Percentiles rank a stretch among this genome's conserved stretches.
These are phyloP conservation scores for Drosophila baimaii DNA, from an alignment of 1,140 invertebrate genomes.

Conservation along the genomic window DNA sequence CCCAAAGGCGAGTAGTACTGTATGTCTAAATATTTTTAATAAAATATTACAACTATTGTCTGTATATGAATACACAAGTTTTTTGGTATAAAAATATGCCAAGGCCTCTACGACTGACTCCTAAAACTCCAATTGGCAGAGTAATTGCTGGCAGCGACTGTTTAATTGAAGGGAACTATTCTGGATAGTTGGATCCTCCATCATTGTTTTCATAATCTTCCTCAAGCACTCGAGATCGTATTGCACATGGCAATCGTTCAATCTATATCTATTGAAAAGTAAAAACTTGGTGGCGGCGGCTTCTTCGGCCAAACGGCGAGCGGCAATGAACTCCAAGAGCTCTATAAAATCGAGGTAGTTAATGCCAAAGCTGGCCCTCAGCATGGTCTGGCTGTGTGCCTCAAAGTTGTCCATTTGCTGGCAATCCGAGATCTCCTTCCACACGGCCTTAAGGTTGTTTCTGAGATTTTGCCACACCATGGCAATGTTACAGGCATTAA, in stretches of 20 bases:
- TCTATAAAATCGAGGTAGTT: constrained; percentile 90
- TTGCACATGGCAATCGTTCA: constrained; percentile 66
- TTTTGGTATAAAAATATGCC: constrained; percentile 77
- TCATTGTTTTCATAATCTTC: constrained; percentile 43
- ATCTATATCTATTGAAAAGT: constrained; percentile 68
- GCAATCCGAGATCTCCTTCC: constrained; percentile 92
- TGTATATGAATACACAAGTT: constrained; percentile 76
- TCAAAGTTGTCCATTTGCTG: constrained; percentile 89
- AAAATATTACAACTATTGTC: constrained; percentile 58
- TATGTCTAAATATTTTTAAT: constrained; percentile 43
- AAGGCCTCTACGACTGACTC: constrained; percentile 15
- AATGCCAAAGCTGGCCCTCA: constrained; percentile 93
- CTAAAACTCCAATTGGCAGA: constrained; percentile 25
- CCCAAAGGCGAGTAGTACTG: too few relatives aligned
- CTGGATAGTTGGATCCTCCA: constrained; percentile 53
- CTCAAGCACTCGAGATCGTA: constrained; percentile 65
- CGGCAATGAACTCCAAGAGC: constrained; percentile 88
- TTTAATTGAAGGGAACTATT: constrained; percentile 49
- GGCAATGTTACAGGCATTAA: constrained; percentile 95
- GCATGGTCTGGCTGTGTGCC: constrained; percentile 91
- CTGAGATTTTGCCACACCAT: constrained; percentile 90
- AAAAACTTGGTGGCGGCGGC: constrained; percentile 47
- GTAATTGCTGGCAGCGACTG: constrained; percentile 33
- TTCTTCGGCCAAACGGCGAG: constrained; percentile 84
- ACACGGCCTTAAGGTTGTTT: constrained; percentile 88